These are phyloP conservation scores for Cordilura impudica DNA, from an alignment of 2,888 invertebrate species.

Conservation along the genomic window DNA sequence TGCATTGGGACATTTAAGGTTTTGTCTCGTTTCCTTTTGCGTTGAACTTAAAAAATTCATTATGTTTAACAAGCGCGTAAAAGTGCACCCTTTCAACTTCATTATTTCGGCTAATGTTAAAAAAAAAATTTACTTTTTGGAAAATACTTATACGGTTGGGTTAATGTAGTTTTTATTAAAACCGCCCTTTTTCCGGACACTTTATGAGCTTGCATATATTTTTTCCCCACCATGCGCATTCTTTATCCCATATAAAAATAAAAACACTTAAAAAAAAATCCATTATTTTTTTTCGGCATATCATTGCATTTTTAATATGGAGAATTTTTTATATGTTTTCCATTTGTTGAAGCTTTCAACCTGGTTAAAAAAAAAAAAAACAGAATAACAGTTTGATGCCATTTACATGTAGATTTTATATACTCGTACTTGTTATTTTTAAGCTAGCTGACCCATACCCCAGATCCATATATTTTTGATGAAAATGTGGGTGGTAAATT, in stretches of 20 bases:
- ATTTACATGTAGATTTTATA: slow-evolving; percentile 26
- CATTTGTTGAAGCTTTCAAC: slow-evolving; percentile 35
- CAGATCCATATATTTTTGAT: slow-evolving; percentile 19
- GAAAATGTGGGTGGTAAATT: slow-evolving; percentile 39
- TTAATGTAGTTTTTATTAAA: slow-evolving; percentile 59
- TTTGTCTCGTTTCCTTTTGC: not conserved
- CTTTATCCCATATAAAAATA: slow-evolving; percentile 25
- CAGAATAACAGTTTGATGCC: slow-evolving; percentile 15
- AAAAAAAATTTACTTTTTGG: slow-evolving; percentile 34
- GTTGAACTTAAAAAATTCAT: slow-evolving; percentile 49
- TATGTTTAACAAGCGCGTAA: slow-evolving; percentile 63
- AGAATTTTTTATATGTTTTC: slow-evolving; percentile 40
- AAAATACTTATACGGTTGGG: slow-evolving; percentile 55
- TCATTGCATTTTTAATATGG: slow-evolving; percentile 74
- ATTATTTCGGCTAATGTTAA: slow-evolving; percentile 67
- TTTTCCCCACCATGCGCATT: slow-evolving; percentile 47
- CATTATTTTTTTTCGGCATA: slow-evolving; percentile 57
- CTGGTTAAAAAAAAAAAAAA: slow-evolving; percentile 5
- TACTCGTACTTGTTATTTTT: slow-evolving; percentile 34
- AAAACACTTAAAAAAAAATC: slow-evolving; percentile 12
- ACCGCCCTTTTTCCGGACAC: slow-evolving; percentile 76
- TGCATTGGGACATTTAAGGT: slow-evolving; percentile 3
- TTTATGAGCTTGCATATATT: slow-evolving; percentile 55
- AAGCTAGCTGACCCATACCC: slow-evolving; percentile 35
- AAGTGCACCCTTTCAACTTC: slow-evolving; percentile 70